Base-by-base conservation (phyloP, 2,113 vertebrate species). In the Fulica atra region DNA sequence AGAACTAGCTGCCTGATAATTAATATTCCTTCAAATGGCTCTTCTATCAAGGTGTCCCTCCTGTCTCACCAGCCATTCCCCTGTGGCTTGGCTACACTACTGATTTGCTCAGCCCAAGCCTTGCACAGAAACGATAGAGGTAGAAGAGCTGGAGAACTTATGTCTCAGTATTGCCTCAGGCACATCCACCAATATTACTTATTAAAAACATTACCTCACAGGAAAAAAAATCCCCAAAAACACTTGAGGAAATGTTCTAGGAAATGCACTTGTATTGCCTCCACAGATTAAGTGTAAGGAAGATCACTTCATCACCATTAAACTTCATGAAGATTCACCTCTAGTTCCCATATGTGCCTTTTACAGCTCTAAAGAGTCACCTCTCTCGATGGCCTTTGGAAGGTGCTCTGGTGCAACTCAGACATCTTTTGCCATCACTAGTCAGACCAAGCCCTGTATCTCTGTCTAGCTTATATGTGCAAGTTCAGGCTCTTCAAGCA, bases 1-100 rank as follows among this genome's bases (percentile, higher is more conserved):
- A 97, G 97, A 98, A 98, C 97, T 96, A 93, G 95, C 93, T 93
- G 89, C 84, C 80, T 92, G 94, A 66, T 97, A 97, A 97, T 98
- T 97, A 97, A 97, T 97, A 98, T 95, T 97, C 86, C 82, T 93
- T 94, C 96, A 97, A 92, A 96, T 66, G 63, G 84, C 66, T 85
- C 9, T 78, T 92, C 79, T 86, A 44, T 81, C 89, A 97, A 97
- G 94, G 96, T 97, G 96, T 95, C 95, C 94, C 97, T 95, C 89
- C 59, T 29, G 66, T 33, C 60, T 82, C 51, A 72, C 59, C 63
- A 77, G 66, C 81, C 42, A 48, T 88, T 86, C 72, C 65, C 79
- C 61, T 11, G 73, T 48, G 93, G 72, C 65, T 60, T 33, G 42
- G 48, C 46, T 63, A 71, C 4, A 11, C n/a, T 60, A 13, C 12